Percentiles rank a stretch among this genome's conserved stretches.
These are phyloP conservation scores for Gari tellinella DNA, from an alignment of 2,888 invertebrate genomes.

Conservation along the genomic window DNA sequence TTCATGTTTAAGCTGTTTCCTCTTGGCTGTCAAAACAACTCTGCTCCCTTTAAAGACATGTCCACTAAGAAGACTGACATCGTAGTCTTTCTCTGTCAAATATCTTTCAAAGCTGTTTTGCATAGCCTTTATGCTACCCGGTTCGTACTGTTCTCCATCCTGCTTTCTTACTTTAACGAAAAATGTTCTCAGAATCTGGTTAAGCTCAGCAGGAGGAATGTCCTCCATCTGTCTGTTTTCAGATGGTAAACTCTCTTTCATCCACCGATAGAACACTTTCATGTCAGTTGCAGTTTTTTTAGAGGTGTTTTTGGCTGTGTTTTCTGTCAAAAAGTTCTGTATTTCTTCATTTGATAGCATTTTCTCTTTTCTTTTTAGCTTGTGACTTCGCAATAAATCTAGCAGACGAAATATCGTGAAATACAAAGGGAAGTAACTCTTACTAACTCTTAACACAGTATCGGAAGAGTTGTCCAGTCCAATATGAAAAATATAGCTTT, in stretches of 20 bases:
- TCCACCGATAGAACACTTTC: constrained; percentile 2
- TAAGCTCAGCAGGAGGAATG: constrained; percentile 7
- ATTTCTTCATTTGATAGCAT: too few relatives aligned
- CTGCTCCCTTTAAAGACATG: constrained; percentile 12
- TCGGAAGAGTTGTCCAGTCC: too few relatives aligned
- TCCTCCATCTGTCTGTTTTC: constrained; percentile 14
- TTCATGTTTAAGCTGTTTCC: constrained; percentile 14
- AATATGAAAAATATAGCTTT: too few relatives aligned
- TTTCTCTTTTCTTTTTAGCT: too few relatives aligned
- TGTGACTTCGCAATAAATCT: too few relatives aligned
- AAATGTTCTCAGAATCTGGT: constrained; percentile 6
- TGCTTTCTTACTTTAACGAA: constrained; percentile 2
- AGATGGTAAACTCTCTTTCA: background rate
- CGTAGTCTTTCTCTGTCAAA: constrained; percentile 9
- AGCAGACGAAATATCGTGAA: too few relatives aligned
- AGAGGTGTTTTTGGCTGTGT: background rate
- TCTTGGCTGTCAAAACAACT: constrained; percentile 9
- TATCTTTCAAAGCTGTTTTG: constrained; percentile 18
- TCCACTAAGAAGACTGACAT: background rate
- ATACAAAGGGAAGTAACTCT: too few relatives aligned
- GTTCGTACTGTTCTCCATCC: background rate
- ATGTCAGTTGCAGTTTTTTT: constrained; percentile 13
- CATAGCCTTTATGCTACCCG: constrained; percentile 12
- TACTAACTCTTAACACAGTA: too few relatives aligned
- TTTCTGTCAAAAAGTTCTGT: constrained; percentile 6